phyloP scores from a whole-genome alignment of 2,888 invertebrate genomes.

The Cinara cedri region DNA sequence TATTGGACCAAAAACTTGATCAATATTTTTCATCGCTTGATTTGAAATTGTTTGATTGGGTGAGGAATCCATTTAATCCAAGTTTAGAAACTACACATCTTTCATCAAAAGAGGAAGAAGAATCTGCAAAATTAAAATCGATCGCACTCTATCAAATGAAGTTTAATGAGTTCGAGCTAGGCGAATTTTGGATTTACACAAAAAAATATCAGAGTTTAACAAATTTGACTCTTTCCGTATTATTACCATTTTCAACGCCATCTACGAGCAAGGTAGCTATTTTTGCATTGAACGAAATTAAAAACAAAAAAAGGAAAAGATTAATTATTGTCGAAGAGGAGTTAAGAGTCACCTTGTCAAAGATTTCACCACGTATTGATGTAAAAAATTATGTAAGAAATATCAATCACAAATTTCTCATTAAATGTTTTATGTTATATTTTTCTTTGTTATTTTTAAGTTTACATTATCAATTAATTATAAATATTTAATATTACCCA shows the following conservation, averaged over 20 bases:
- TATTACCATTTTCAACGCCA: slow-evolving; percentile 13
- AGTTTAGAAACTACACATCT: neutral
- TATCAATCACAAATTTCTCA: slow-evolving; percentile 6
- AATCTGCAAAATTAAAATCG: neutral
- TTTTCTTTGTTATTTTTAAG: neutral
- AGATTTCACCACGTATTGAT: neutral
- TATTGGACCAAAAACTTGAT: slow-evolving; percentile 3
- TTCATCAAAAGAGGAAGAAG: neutral
- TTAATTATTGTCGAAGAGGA: neutral
- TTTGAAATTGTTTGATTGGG: slow-evolving; percentile 21
- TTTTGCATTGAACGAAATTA: neutral
- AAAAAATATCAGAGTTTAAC: too few species aligned
- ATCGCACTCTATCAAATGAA: neutral
- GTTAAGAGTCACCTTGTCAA: neutral
- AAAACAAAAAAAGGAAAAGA: slow-evolving; percentile 22
- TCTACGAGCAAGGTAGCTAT: neutral
- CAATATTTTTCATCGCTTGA: neutral
- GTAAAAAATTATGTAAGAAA: slow-evolving; percentile 18
- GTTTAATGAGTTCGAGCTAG: neutral
- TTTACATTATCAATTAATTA: neutral
- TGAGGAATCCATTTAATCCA: slow-evolving; percentile 27
- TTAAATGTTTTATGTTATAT: neutral
- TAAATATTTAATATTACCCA: too few species aligned
- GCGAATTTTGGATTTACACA: neutral
- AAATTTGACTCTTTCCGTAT: neutral